These are phyloP conservation scores for Syrmaticus mikado DNA, from an alignment of 2,113 vertebrate species.

Conservation along the genomic window DNA sequence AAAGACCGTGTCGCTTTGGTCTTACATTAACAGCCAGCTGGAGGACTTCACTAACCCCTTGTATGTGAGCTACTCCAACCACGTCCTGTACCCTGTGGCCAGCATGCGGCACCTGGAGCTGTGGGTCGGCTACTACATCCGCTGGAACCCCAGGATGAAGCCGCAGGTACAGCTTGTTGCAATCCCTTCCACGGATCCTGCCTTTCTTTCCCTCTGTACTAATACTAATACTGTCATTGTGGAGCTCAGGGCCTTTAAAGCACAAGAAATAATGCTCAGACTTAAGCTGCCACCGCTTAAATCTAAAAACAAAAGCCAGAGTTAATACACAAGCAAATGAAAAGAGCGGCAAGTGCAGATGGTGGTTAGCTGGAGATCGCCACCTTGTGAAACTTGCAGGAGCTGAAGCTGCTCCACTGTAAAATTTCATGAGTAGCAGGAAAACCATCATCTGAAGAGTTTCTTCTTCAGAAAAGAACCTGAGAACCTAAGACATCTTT, in stretches of 20 bases:
- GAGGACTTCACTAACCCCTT: constrained; percentile 97
- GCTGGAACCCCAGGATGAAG: constrained; percentile 97
- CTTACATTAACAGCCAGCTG: constrained; percentile 93
- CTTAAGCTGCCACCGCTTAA: background rate
- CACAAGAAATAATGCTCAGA: too few species aligned
- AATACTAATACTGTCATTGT: accelerated
- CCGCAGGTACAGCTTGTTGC: constrained; percentile 83
- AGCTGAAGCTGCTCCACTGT: background rate
- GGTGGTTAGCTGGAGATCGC: background rate
- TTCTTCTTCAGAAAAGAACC: background rate
- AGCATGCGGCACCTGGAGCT: constrained; percentile 97
- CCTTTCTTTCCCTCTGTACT: background rate
- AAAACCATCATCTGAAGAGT: background rate
- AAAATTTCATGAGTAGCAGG: background rate
- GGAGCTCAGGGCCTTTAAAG: background rate
- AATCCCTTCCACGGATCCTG: accelerated
- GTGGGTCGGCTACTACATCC: constrained; percentile 97
- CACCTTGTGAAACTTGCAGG: background rate
- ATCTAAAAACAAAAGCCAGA: background rate
- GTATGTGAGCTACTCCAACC: constrained; percentile 93
- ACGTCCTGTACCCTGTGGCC: constrained; percentile 94
- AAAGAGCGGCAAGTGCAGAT: background rate
- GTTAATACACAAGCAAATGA: background rate
- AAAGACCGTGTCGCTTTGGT: constrained; percentile 93
- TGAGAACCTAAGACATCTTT: background rate